A percentile compares a stretch with the other conserved stretches of the same genome.
These are phyloP conservation scores for Macaria liturata DNA, from an alignment of 2,888 invertebrate genomes.

Conservation along the genomic window DNA sequence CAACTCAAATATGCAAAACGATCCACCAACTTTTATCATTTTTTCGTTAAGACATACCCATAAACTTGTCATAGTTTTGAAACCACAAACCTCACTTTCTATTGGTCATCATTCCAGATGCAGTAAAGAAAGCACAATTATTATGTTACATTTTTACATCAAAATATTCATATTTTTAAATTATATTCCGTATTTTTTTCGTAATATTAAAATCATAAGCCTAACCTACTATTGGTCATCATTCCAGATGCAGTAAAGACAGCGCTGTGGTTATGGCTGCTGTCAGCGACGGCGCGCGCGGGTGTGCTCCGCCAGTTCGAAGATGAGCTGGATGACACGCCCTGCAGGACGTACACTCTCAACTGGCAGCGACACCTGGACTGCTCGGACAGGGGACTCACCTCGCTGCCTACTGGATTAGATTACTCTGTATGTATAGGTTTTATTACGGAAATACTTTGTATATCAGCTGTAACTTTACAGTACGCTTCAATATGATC, in stretches of 20 bases:
- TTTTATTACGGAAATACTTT: not conserved
- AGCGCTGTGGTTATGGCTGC: conserved; percentile 59
- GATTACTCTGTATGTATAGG: conserved; percentile 56
- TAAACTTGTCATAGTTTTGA: no score
- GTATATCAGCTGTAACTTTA: no score
- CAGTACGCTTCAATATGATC: no score
- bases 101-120: no score
- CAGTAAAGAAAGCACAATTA: no score
- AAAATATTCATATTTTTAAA: not conserved
- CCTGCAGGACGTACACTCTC: conserved; percentile 53
- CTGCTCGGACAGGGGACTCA: conserved; percentile 63
- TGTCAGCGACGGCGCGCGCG: conserved; percentile 48
- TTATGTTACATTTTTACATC: no score
- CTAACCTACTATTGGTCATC: no score
- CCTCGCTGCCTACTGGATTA: conserved; percentile 62
- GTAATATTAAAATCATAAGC: not conserved
- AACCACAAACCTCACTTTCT: no score
- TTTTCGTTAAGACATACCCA: no score
- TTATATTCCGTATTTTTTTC: not conserved
- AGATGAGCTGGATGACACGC: conserved; percentile 42
- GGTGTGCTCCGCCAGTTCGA: conserved; percentile 49
- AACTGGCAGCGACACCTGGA: conserved; percentile 55
- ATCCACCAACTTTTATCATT: no score
- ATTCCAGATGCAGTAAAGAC: conserved; percentile 57
- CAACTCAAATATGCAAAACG: no score